Evolutionary conservation across 2,113 vertebrate genomes (phyloP).

Genomic region (Misgurnus mizolepis): DNA sequence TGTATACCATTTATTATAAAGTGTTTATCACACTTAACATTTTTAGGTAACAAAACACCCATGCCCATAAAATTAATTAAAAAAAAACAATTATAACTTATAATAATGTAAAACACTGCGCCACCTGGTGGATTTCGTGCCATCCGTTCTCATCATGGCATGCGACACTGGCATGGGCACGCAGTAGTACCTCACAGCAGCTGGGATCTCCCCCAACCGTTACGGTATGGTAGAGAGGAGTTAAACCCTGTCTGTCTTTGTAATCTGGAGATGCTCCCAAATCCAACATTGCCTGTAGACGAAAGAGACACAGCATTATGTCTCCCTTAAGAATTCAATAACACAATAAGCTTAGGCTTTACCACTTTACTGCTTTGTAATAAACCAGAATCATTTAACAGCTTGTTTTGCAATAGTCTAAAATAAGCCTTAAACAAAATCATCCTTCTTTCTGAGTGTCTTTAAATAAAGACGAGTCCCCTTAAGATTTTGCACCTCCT

Average conservation of each 20-base stretch:
- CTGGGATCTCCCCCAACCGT: slow-evolving; percentile 83
- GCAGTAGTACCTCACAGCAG: slow-evolving; percentile 83
- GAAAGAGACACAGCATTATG: neutral
- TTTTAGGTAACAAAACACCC: too few relatives aligned
- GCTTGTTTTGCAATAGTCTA: too few relatives aligned
- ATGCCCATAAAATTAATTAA: too few relatives aligned
- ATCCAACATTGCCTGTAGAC: slow-evolving; percentile 70
- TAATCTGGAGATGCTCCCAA: slow-evolving; percentile 85
- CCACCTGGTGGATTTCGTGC: slow-evolving; percentile 88
- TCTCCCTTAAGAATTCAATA: neutral
- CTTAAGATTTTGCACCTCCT: too few relatives aligned
- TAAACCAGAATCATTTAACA: too few relatives aligned
- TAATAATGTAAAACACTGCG: slow-evolving; percentile 5
- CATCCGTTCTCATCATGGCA: slow-evolving; percentile 86
- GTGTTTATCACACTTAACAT: neutral
- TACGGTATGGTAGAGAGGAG: slow-evolving; percentile 82
- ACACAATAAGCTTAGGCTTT: neutral
- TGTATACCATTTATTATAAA: neutral
- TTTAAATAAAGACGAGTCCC: too few relatives aligned
- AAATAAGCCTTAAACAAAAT: too few relatives aligned
- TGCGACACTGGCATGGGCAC: slow-evolving; percentile 74
- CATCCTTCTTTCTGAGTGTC: too few relatives aligned
- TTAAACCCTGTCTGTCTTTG: slow-evolving; percentile 85
- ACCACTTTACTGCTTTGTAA: neutral
- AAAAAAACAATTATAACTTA: neutral